Evolutionary conservation across 2,888 invertebrate species (phyloP).

Genomic region (Odontocolon sp.): DNA sequence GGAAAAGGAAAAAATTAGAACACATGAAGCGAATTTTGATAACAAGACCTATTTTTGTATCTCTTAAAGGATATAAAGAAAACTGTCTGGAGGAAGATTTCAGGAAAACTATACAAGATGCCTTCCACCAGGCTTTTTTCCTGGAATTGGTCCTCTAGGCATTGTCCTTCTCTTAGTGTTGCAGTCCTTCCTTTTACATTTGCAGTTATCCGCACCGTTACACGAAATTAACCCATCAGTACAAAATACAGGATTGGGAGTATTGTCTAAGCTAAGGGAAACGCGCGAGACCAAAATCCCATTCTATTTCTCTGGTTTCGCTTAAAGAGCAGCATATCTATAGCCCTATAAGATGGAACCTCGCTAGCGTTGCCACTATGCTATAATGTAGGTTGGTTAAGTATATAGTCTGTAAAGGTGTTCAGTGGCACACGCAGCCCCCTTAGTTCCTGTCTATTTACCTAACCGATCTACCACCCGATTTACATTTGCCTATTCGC

Average conservation of each 20-base stretch:
- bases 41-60: background rate
- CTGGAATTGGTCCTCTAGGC: slow-evolving; percentile 27
- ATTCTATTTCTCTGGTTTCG: slow-evolving; percentile 32
- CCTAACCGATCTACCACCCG: slow-evolving; percentile 46
- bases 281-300: slow-evolving; percentile 43
- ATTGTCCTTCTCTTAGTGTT: slow-evolving; percentile 5
- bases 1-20: too few species aligned
- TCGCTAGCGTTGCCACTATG: background rate
- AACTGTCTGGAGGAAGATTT: slow-evolving; percentile 14
- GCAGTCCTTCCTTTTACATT: slow-evolving; percentile 43
- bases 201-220: slow-evolving; percentile 52
- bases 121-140: slow-evolving; percentile 10
- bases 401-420: slow-evolving; percentile 24
- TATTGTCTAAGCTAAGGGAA: slow-evolving; percentile 26
- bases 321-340: background rate
- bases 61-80: slow-evolving; percentile 1
- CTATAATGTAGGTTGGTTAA: slow-evolving; percentile 6
- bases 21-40: background rate
- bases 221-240: slow-evolving; percentile 57
- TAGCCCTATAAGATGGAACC: background rate
- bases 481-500: slow-evolving; percentile 47
- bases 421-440: slow-evolving; percentile 12
- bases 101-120: background rate
- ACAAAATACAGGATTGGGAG: slow-evolving; percentile 22
- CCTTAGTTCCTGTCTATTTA: slow-evolving; percentile 48